A percentile compares a stretch with the other conserved stretches of the same genome.
Conservation (phyloP, 2,113 vertebrate species). For the Stigmatopora nigra region DNA sequence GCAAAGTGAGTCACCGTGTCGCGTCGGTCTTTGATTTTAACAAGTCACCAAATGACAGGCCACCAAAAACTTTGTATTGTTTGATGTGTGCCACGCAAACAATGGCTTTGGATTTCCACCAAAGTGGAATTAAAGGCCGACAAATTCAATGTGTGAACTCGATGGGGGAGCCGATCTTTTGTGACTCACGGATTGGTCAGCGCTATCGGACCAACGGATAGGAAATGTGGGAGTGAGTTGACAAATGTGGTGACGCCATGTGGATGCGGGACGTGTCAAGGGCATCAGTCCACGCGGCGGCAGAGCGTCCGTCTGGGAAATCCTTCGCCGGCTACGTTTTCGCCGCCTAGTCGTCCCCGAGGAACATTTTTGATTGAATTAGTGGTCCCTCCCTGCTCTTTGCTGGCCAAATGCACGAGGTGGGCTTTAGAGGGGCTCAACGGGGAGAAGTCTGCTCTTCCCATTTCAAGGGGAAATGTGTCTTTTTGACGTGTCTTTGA, state of each 20-base stretch:
- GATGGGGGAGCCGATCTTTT: too few relatives aligned
- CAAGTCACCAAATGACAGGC: background rate
- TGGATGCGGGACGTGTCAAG: constrained; percentile 6
- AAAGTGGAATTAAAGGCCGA: background rate
- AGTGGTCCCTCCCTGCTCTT: constrained; percentile 48
- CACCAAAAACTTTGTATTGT: background rate
- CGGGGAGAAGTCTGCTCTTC: constrained; percentile 31
- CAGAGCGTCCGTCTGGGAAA: background rate
- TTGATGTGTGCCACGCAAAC: background rate
- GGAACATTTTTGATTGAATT: constrained; percentile 49
- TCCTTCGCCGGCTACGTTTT: constrained; percentile 14
- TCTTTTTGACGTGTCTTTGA: too few relatives aligned
- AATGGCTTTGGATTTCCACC: background rate
- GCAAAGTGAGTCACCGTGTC: constrained; percentile 35
- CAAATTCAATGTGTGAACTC: background rate
- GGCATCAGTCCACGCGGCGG: background rate
- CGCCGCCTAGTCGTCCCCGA: constrained; percentile 22
- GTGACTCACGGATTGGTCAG: background rate
- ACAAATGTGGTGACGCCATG: constrained; percentile 28
- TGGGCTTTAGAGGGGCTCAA: constrained; percentile 58
- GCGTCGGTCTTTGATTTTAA: background rate
- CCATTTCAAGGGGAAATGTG: constrained; percentile 22
- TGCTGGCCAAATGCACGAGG: constrained; percentile 43
- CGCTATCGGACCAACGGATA: constrained; percentile 1
- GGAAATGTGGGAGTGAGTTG: constrained; percentile 32